Base-by-base conservation (phyloP, 2,113 vertebrate genomes). In the Glaucidium brasilianum region DNA sequence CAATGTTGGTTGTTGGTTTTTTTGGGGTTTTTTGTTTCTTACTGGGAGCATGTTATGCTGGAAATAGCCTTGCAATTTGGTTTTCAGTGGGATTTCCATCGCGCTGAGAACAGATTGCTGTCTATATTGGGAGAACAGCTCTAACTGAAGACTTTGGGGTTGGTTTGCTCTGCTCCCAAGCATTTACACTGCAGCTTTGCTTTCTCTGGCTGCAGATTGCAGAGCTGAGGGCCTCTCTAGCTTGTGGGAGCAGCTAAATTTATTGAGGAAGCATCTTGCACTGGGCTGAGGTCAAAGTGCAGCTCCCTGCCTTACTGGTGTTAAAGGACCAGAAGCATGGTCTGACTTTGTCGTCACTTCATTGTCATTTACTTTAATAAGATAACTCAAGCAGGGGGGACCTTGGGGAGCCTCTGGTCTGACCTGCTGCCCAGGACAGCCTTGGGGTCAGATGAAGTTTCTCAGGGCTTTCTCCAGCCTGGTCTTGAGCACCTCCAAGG, bases 291-390 rank as follows among this genome's bases (percentile, higher is more conserved):
- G 83, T 59, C 89, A 68, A 85, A 59, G 63, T 0, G 0, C 66
- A 68, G 49, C 62, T 85, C 75, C 11, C 62, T 60, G 39, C 39
- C 62, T 59, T 60, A 10, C 43, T 4, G 12, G 47, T 39, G 53
- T 78, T 72, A 37, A 75, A 17, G 27, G 62, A 34, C 35, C 0
- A 0, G 20, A 37, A 0, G 1, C 1, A 1, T 3, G 30, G 45
- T 56, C 72, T 2, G 1, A 18, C 35, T 60, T 60, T 0, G 1
- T 50, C 32, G 47, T 52, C n/a, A 10, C 6, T 13, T 72, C 30
- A 29, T 47, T 81, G 34, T 56, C 45, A 17, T n/a, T 76, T 83
- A n/a, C 88, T 85, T 85, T 50, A 75, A 60, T 25, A 71, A 29
- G 7, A 5, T 9, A 17, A 17, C 12, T 94, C 1, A 5, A 35